phyloP scores from a whole-genome alignment of 2,888 invertebrate species.

The Hemaris fuciformis region DNA sequence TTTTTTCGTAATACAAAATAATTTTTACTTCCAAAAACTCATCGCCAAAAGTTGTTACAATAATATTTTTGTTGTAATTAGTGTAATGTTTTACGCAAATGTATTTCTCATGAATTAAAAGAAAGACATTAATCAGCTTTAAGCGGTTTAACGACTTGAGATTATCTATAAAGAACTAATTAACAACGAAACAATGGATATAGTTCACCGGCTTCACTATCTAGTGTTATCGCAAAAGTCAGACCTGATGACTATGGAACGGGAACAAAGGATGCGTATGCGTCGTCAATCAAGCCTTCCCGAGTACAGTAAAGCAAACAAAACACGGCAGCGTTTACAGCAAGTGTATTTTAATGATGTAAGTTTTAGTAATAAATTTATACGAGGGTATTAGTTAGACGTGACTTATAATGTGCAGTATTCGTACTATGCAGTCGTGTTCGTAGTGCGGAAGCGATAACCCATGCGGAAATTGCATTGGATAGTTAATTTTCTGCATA shows the following conservation, averaged over 20 bases:
- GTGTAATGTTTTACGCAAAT: too few species aligned
- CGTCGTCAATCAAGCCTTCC: slow-evolving; percentile 76
- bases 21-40: too few species aligned
- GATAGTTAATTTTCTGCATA: neutral
- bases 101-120: too few species aligned
- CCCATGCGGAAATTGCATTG: neutral
- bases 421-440: neutral
- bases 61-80: too few species aligned
- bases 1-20: neutral
- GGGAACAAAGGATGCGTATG: slow-evolving; percentile 72
- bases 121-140: too few species aligned
- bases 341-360: slow-evolving; percentile 75
- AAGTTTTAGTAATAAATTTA: slow-evolving; percentile 40
- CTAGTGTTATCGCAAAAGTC: slow-evolving; percentile 77
- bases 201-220: slow-evolving; percentile 76
- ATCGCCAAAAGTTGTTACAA: too few species aligned
- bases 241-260: slow-evolving; percentile 76
- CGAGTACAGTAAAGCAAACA: slow-evolving; percentile 70
- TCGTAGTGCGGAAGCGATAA: neutral
- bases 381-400: neutral
- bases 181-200: slow-evolving; percentile 56
- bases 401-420: neutral
- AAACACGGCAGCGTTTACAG: slow-evolving; percentile 65
- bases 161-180: neutral
- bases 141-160: neutral